Base-by-base conservation (phyloP, 2,113 vertebrate species). In the Engraulis encrasicolus region DNA sequence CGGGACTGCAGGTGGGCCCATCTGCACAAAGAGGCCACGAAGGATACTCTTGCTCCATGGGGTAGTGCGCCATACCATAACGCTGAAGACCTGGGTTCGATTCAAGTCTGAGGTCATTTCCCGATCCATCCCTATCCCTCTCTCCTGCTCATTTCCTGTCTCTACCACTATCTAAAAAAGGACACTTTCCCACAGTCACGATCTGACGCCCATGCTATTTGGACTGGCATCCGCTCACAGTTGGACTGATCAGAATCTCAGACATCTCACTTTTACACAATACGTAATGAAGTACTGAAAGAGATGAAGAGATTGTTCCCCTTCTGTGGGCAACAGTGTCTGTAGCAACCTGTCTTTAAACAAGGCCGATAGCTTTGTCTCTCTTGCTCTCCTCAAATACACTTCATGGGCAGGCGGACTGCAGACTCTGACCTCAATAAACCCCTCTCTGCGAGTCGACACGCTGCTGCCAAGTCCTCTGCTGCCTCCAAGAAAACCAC, bases 401-500 rank as follows among this genome's bases (percentile, higher is more conserved):
- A 20, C 84, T 82, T 85, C 77, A 79, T 38, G 31, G 20, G 12
- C 38, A n/a, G n/a, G n/a, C n/a, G n/a, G n/a, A n/a, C 48, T 78
- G 52, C 82, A 80, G 87, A 86, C 83, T 78, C 52, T 49, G 17
- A 31, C 52, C 81, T 58, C 81, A 58, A 38, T 83, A 74, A 27
- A 4, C 23, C 27, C 0, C 34, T 31, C 66, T 15, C 66, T 34
- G 61, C 17, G 61, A 18, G 27, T 14, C 34, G 7, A 27, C 54
- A 66, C 18, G 17, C 6, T 23, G 40, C 48, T 58, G 81, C 48
- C 50, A 78, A 20, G 9, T 85, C 2, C 34, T 74, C 71, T 48
- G 82, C 27, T 48, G 12, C 50, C 78, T 79, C 48, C 71, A 40
- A 36, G 81, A 80, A 74, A 66, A 81, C 48, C 31, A 27, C 7